A percentile compares a stretch with the other conserved stretches of the same genome.
Evolutionary conservation across 1,140 invertebrate genomes (phyloP).

Genomic region (Heliconius congener): DNA sequence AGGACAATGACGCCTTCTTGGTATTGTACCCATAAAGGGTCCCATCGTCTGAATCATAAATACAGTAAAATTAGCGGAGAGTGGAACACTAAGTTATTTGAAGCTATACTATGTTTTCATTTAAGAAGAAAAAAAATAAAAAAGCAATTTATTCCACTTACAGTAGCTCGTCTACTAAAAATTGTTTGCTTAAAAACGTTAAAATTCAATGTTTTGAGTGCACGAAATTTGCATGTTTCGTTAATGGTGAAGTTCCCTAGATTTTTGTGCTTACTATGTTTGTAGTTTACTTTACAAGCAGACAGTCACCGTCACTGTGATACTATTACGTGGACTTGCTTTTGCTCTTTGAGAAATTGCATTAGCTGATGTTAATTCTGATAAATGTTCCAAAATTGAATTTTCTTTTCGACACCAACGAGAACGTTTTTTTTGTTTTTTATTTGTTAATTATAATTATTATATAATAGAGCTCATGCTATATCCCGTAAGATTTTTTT

Average conservation of each 20-base stretch:
- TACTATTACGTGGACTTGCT: conserved; percentile 14
- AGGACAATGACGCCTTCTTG: no score
- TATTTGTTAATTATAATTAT: not conserved
- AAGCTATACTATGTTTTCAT: no score
- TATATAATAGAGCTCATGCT: no score
- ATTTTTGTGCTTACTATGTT: conserved; percentile 21
- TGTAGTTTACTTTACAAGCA: not conserved
- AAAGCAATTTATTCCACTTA: no score
- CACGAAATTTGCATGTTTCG: conserved; percentile 10
- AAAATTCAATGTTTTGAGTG: not conserved
- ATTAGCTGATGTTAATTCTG: not conserved
- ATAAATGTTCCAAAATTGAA: conserved; percentile 16
- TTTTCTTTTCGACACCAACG: not conserved
- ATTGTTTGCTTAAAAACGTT: no score
- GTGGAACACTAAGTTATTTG: no score
- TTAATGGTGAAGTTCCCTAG: conserved; percentile 7
- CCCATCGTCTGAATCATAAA: no score
- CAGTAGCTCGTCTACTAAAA: no score
- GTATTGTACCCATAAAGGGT: no score
- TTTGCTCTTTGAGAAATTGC: conserved; percentile 9
- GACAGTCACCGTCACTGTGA: conserved; percentile 14
- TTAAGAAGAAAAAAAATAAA: no score
- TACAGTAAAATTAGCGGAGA: no score
- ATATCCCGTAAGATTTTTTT: no score
- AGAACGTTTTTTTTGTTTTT: not conserved